Evolutionary conservation across 2,797 vertebrate genomes (phyloP).

Genomic region (Megaceryle alcyon): DNA sequence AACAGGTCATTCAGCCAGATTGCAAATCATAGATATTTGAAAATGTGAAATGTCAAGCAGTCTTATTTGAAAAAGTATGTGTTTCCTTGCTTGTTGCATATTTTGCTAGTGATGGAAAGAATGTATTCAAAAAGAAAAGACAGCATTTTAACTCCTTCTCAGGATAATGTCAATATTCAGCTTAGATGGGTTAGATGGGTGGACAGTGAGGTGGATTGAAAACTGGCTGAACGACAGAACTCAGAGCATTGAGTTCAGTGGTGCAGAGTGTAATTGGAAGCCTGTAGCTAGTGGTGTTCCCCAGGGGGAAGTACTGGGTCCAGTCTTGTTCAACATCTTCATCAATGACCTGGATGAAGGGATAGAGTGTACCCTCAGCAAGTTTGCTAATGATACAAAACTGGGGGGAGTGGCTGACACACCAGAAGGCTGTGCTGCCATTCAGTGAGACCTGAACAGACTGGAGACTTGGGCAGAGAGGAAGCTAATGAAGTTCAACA

Average conservation of each 20-base stretch:
- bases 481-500: background rate
- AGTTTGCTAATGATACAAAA: background rate
- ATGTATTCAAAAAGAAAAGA: background rate
- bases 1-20: conserved; percentile 39
- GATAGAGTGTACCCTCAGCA: background rate
- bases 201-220: background rate
- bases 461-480: background rate
- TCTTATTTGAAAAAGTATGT: conserved; percentile 19
- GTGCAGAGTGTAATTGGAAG: background rate
- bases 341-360: background rate
- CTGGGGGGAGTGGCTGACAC: background rate
- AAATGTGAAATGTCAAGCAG: conserved; percentile 37
- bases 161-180: background rate
- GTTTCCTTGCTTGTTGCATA: conserved; percentile 23
- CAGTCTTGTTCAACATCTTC: background rate
- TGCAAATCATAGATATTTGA: conserved; percentile 34
- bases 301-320: background rate
- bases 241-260: background rate
- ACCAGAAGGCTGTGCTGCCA: too few species aligned
- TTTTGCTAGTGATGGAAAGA: conserved; percentile 49
- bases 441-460: background rate
- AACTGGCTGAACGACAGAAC: background rate
- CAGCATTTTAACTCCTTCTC: background rate
- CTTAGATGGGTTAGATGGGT: background rate
- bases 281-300: background rate